A percentile compares a stretch with the other conserved stretches of the same genome.
Evolutionary conservation across 2,888 invertebrate genomes (phyloP).

Genomic region (Drosophila planitibia): DNA sequence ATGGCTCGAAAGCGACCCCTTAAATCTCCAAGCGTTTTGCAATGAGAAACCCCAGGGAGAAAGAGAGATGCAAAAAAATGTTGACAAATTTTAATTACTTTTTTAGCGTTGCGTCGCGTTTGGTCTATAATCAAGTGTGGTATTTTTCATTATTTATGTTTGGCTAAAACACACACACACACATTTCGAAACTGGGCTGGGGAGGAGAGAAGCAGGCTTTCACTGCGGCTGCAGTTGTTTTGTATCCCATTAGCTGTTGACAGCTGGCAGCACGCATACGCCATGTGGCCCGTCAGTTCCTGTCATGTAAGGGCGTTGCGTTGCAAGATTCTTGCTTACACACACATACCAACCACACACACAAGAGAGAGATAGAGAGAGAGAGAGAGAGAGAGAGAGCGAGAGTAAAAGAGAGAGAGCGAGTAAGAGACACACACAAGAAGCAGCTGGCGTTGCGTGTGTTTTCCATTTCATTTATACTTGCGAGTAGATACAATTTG

Average conservation of each 20-base stretch:
- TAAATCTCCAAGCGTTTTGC: constrained; percentile 29
- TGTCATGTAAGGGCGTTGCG: constrained; percentile 73
- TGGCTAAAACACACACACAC: constrained; percentile 33
- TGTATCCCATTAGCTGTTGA: constrained; percentile 57
- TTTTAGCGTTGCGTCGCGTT: constrained; percentile 55
- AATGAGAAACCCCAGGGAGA: constrained; percentile 5
- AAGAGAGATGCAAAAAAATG: constrained; percentile 43
- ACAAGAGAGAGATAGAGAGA: background rate
- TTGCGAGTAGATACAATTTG: constrained; percentile 45
- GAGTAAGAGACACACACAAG: background rate
- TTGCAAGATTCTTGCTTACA: constrained; percentile 23
- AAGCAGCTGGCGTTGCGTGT: constrained; percentile 22
- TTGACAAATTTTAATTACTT: constrained; percentile 78
- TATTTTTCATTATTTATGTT: constrained; percentile 73
- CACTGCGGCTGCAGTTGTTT: constrained; percentile 50
- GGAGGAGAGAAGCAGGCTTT: constrained; percentile 20
- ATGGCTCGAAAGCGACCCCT: constrained; percentile 32
- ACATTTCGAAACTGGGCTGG: background rate
- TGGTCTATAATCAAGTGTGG: constrained; percentile 70
- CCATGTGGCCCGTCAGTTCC: constrained; percentile 77
- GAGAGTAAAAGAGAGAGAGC: background rate
- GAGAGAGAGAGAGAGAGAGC: background rate
- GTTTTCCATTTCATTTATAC: constrained; percentile 36
- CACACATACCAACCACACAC: background rate
- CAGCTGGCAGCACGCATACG: constrained; percentile 69